Conservation (phyloP, 1,140 invertebrate genomes). For the Ceratoteleas bidentatus region DNA sequence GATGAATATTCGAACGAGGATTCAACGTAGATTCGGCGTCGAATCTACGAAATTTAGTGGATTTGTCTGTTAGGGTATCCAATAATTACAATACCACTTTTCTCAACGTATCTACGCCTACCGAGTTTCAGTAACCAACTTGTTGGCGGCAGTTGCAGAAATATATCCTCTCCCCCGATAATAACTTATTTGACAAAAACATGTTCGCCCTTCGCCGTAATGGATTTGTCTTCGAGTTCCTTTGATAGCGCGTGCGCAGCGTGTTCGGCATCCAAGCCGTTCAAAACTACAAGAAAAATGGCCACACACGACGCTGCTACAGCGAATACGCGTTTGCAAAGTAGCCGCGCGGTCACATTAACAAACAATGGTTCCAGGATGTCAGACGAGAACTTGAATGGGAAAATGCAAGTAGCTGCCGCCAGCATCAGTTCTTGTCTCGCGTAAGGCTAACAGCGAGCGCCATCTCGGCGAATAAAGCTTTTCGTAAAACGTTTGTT, state of each 20-base stretch:
- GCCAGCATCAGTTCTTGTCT: conserved; percentile 59
- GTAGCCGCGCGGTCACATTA: conserved; percentile 70
- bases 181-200: conserved; percentile 13
- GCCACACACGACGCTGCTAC: conserved; percentile 68
- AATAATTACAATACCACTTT: too few species aligned
- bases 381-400: conserved; percentile 48
- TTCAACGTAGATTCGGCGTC: too few species aligned
- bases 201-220: conserved; percentile 36
- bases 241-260: conserved; percentile 48
- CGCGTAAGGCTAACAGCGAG: conserved; percentile 36
- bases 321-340: conserved; percentile 58
- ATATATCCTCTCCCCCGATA: too few species aligned
- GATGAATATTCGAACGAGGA: too few species aligned
- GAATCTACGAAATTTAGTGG: too few species aligned
- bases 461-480: conserved; percentile 45
- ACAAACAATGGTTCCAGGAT: conserved; percentile 75
- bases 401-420: conserved; percentile 67
- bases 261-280: conserved; percentile 35
- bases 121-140: too few species aligned
- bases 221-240: conserved; percentile 50
- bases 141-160: too few species aligned
- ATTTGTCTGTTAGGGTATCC: too few species aligned
- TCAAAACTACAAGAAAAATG: conserved; percentile 69
- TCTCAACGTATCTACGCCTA: too few species aligned
- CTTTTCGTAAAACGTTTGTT: conserved; percentile 36